Base-by-base conservation (phyloP, 2,888 invertebrate genomes). In the Lottia gigantea region DNA sequence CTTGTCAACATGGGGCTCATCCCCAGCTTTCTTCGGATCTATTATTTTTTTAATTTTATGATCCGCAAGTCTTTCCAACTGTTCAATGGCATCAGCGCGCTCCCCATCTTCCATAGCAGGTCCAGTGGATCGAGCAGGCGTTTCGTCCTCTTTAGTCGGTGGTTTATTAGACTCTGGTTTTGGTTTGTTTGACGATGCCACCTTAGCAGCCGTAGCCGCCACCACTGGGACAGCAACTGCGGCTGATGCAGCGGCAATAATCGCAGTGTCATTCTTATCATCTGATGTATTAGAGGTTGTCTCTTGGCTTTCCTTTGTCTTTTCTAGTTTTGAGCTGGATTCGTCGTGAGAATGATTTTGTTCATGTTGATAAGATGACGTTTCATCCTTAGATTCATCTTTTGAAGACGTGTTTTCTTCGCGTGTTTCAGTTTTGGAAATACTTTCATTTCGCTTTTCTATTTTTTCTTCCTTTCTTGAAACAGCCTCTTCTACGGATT, bases 21-120 rank as follows among this genome's bases (percentile, higher is more conserved):
- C 65, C 15, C 61, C 64, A 11, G 67, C 70, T 47, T 49, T 68
- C 1, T 71, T 71, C 2, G 62, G 67, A 12, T 71, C 71, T 14
- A 71, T 46, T 26, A 74, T 45, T 45, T 63, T 68, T 46, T 74
- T 68, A 19, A 74, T 46, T 45, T 67, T 74, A 49, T 64, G 67
- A 62, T 74, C 74, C 12, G 74, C 74, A 31, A 74, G 67, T 46
- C 67, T 71, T 45, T 74, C 74, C 45, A 74, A 26, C 15, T 71
- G 71, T 0, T 63, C 69, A 23, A 74, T 74, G 12, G 68, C 68
- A 14, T 31, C 63, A 19, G 66, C 68, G 19, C 70, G 64, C 40
- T 69, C 62, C 49, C 23, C n/a, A 6, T 40, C 47, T n/a, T 66
- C 62, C 46, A 25, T 45, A 16, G 19, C 23, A 25, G 62, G 31